Base-by-base conservation (phyloP, 2,888 invertebrate genomes). In the Chloromyia formosa region DNA sequence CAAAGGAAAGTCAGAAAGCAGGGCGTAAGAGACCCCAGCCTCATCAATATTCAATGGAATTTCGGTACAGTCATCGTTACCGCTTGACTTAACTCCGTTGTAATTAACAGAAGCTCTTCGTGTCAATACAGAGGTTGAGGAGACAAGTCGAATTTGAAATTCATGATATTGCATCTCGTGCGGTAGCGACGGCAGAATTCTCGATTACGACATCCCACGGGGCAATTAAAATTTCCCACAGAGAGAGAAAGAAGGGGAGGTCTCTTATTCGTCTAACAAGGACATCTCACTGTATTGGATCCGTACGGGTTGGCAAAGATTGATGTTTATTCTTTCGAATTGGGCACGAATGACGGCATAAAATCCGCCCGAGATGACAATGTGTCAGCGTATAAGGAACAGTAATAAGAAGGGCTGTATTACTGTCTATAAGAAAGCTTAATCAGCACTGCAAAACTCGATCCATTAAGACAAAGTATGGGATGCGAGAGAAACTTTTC, bases 1-100 rank as follows among this genome's bases (percentile, higher is more conserved):
- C 3, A 35, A 35, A 7, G 7, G 3, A 49, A n/a, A 2, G 12
- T 49, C 49, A 12, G 49, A 10, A 3, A 12, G 14, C 16, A 12
- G 49, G 12, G 49, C 14, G 49, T n/a, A n/a, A 66, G 49, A 40
- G 23, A 60, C 18, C 22, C 18, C 45, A 45, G 12, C 9, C 71
- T 71, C 71, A 71, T 71, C 71, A 71, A 71, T 71, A 71, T 71
- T 71, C 71, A 71, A 71, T 71, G 23, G 71, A 71, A 56, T 58
- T 71, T 56, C 35, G 40, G 71, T 40, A 71, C 71, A 35, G 71
- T 56, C 71, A 71, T 71, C 56, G 71, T 71, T 71, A 71, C 40
- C 58, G 71, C 71, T 71, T 71, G 71, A 71, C 42, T 71, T 71
- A 71, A 71, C 71, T 58, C 58, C 27, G 35, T 71, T 71, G 71